Base-by-base conservation (phyloP, 2,797 vertebrate species). In the Anguilla obscura region DNA sequence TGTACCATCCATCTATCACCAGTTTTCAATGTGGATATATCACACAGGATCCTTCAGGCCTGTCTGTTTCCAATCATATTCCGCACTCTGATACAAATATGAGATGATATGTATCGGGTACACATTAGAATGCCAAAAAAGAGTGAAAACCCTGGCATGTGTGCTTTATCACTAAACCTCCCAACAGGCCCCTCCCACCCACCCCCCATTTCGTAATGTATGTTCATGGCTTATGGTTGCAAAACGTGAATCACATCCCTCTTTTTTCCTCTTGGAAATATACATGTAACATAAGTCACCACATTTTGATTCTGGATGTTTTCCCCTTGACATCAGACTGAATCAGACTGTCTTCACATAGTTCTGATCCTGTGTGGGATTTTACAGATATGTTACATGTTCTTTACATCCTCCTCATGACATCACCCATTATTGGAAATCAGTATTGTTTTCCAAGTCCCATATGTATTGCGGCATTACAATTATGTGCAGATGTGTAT, bases 1-100 rank as follows among this genome's bases (percentile, higher is more conserved):
- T 50, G 63, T 87, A 88, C 94, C 91, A 92, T 84, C 89, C 85
- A 69, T 87, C 89, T 85, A 82, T 80, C 12, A 66, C 54, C 33
- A 86, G 87, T 84, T 79, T 85, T 90, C 69, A 45, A 58, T 88
- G 86, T 69, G 9, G 74, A 76, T 76, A 76, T 36, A 76, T 76
- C 74, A 30, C 27, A 30, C n/a, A 3, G 1, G 27, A 76, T 76
- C 74, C 74, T 76, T 76, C 74, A 40, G 33, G 30, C 16, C 74
- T 33, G 3, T 76, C 14, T 76, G 30, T 76, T 76, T 76, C 27
- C 74, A 33, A 76, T 76, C 74, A 18, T 76, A 76, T 40, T 76
- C 74, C 40, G 74, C 33, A 76, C 33, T 76, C 33, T 76, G 74
- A 40, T 76, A 76, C 69, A 76, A 76, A 76, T 14, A 76, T 9